A percentile compares a stretch with the other conserved stretches of the same genome.
Evolutionary conservation across 1,140 invertebrate species (phyloP).

Genomic region (Camponotus vicinus): DNA sequence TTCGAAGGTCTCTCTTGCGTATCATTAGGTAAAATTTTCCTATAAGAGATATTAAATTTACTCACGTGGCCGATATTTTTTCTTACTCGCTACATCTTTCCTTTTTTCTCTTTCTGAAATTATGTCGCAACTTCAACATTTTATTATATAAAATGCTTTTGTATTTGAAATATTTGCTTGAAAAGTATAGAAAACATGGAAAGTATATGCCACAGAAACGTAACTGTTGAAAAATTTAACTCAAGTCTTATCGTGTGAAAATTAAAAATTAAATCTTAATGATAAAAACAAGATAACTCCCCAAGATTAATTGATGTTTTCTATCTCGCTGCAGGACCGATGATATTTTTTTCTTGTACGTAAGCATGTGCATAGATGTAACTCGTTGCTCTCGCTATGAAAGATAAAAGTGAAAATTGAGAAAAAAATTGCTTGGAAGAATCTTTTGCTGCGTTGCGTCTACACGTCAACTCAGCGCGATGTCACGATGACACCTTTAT

Average conservation of each 20-base stretch:
- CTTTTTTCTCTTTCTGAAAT: background rate
- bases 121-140: background rate
- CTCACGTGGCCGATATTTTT: background rate
- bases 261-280: slow-evolving; percentile 14
- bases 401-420: slow-evolving; percentile 63
- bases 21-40: slow-evolving; percentile 35
- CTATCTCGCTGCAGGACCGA: background rate
- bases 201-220: background rate
- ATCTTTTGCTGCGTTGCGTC: slow-evolving; percentile 68
- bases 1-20: slow-evolving; percentile 48
- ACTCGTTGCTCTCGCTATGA: slow-evolving; percentile 35
- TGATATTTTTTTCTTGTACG: slow-evolving; percentile 2
- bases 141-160: background rate
- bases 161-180: background rate
- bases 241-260: background rate
- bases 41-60: slow-evolving; percentile 22
- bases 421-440: slow-evolving; percentile 72
- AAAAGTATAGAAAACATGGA: background rate
- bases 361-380: background rate
- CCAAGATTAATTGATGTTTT: background rate
- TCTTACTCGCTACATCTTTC: no score
- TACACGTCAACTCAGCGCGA: slow-evolving; percentile 54
- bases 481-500: slow-evolving; percentile 16
- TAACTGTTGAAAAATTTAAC: slow-evolving; percentile 22
- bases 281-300: slow-evolving; percentile 18